A percentile compares a stretch with the other conserved stretches of the same genome.
These are phyloP conservation scores for Benthosema pterotum DNA, from an alignment of 2,797 vertebrate genomes.

Conservation along the genomic window DNA sequence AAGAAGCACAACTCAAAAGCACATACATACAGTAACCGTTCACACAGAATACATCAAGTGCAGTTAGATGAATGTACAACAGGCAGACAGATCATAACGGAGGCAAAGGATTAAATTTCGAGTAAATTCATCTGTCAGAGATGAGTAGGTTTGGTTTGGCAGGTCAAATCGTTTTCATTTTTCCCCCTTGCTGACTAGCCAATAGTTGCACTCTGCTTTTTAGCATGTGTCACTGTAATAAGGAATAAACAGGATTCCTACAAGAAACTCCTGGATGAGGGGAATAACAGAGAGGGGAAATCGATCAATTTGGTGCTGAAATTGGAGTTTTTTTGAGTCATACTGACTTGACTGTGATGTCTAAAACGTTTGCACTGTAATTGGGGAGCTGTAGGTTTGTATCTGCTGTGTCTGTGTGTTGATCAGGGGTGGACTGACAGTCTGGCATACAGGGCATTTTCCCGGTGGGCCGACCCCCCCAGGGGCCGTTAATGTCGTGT, in stretches of 20 bases:
- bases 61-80: slow-evolving; percentile 11
- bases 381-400: slow-evolving; percentile 49
- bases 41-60: slow-evolving; percentile 19
- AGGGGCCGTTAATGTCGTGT: too few relatives aligned
- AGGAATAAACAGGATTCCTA: slow-evolving; percentile 13
- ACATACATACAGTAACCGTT: slow-evolving; percentile 47
- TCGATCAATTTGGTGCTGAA: slow-evolving; percentile 4
- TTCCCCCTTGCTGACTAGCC: slow-evolving; percentile 20
- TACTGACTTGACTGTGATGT: slow-evolving; percentile 60
- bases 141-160: slow-evolving; percentile 13
- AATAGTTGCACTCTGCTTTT: slow-evolving; percentile 56
- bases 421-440: too few relatives aligned
- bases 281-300: slow-evolving; percentile 10
- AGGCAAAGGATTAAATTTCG: neutral
- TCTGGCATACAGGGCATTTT: too few relatives aligned
- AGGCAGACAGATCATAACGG: slow-evolving; percentile 3
- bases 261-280: slow-evolving; percentile 8
- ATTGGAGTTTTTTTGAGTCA: slow-evolving; percentile 56
- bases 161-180: neutral
- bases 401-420: slow-evolving; percentile 71
- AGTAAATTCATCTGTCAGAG: slow-evolving; percentile 8
- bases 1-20: slow-evolving; percentile 79
- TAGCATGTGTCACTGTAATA: slow-evolving; percentile 58
- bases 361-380: slow-evolving; percentile 56
- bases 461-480: too few relatives aligned